Evolutionary conservation across 1,140 invertebrate genomes (phyloP).

Genomic region (Hyles vespertilio): DNA sequence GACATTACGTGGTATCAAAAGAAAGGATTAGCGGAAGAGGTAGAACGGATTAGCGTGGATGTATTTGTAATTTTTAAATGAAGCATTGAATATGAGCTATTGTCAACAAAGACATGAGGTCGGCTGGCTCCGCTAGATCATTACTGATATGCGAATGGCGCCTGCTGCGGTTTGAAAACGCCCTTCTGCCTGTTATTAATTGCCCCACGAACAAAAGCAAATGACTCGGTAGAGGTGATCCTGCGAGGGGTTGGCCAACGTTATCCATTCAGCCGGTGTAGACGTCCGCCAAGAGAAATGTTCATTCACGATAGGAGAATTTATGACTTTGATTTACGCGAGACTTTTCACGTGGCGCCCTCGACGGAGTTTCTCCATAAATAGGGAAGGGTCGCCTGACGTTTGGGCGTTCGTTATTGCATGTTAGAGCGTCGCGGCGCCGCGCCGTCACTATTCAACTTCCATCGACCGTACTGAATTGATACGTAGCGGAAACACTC

Average conservation of each 20-base stretch:
- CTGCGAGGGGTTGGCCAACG: slow-evolving; percentile 58
- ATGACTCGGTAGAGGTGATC: slow-evolving; percentile 72
- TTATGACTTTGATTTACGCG: slow-evolving; percentile 69
- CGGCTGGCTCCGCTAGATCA: slow-evolving; percentile 41
- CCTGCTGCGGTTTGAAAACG: slow-evolving; percentile 55
- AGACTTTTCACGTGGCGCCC: slow-evolving; percentile 57
- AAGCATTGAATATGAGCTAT: slow-evolving; percentile 42
- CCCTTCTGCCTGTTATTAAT: slow-evolving; percentile 70
- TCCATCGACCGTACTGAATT: slow-evolving; percentile 47
- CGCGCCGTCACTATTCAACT: slow-evolving; percentile 55
- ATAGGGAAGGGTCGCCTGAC: slow-evolving; percentile 63
- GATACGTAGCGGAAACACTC: slow-evolving; percentile 50
- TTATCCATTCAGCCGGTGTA: slow-evolving; percentile 66
- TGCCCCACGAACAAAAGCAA: slow-evolving; percentile 72
- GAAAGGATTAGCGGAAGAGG: too few species aligned
- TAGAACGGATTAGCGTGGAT: too few species aligned
- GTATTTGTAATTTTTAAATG: too few species aligned
- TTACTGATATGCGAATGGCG: slow-evolving; percentile 60
- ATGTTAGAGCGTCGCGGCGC: slow-evolving; percentile 34
- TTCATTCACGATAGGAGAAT: slow-evolving; percentile 71
- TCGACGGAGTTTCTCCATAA: slow-evolving; percentile 43
- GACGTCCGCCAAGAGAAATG: slow-evolving; percentile 70
- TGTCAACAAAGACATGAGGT: slow-evolving; percentile 25
- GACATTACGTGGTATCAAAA: too few species aligned
- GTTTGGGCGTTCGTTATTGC: slow-evolving; percentile 58